These are phyloP conservation scores for Xiphophorus maculatus DNA, from an alignment of 2,113 vertebrate species.

Conservation along the genomic window DNA sequence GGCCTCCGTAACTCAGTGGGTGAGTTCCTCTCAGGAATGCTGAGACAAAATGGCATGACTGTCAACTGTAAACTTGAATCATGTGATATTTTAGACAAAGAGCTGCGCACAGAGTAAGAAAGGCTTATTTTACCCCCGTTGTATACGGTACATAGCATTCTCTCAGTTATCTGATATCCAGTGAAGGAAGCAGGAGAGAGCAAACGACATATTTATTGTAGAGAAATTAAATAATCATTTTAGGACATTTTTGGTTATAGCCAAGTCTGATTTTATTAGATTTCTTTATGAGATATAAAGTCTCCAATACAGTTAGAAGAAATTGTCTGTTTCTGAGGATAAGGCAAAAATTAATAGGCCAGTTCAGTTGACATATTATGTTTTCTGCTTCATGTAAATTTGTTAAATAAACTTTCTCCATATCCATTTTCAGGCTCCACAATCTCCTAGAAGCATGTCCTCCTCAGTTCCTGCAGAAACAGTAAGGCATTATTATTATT, in stretches of 20 bases:
- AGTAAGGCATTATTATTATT: slow-evolving; percentile 11
- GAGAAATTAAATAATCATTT: background rate
- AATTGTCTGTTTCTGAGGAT: background rate
- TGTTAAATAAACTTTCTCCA: background rate
- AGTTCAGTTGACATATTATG: background rate
- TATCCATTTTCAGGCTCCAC: slow-evolving; percentile 14
- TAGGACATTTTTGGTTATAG: background rate
- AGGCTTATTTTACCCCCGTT: background rate
- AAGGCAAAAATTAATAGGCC: background rate
- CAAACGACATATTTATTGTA: background rate
- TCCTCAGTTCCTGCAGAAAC: background rate
- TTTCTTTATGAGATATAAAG: background rate
- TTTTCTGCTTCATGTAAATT: background rate
- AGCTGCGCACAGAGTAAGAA: background rate
- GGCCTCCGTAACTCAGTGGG: background rate
- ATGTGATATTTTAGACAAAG: background rate
- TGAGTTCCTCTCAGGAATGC: background rate
- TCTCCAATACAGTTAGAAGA: background rate
- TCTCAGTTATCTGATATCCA: background rate
- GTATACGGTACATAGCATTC: background rate
- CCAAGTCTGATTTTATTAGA: background rate
- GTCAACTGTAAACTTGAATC: background rate
- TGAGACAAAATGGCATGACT: background rate
- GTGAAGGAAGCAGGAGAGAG: background rate
- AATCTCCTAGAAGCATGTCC: background rate